phyloP scores from a whole-genome alignment of 2,888 invertebrate species.

The Apamea epomidion region DNA sequence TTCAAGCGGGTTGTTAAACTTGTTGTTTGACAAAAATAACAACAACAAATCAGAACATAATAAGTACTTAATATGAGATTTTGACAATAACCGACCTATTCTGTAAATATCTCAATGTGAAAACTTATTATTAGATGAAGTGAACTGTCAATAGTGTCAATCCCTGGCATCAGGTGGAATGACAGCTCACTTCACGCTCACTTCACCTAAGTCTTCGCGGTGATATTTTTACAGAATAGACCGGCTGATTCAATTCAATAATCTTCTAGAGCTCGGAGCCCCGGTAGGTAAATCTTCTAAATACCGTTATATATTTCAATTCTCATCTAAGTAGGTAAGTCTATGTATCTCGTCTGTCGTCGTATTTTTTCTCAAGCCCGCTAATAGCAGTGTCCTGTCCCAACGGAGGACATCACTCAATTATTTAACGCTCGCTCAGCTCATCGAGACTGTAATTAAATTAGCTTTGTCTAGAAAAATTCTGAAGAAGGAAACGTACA shows the following conservation, averaged over 20 bases:
- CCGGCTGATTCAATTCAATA: constrained; percentile 7
- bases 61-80: neutral
- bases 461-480: constrained; percentile 11
- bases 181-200: neutral
- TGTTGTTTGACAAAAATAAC: neutral
- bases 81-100: neutral
- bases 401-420: constrained; percentile 53
- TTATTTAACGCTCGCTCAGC: constrained; percentile 56
- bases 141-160: neutral
- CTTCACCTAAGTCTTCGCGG: neutral
- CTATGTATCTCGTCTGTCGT: neutral
- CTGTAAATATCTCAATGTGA: neutral
- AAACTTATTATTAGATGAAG: neutral
- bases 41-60: neutral
- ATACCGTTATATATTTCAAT: constrained; percentile 14
- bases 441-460: constrained; percentile 26
- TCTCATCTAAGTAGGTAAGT: neutral
- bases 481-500: neutral
- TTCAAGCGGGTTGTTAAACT: neutral
- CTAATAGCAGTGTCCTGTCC: constrained; percentile 15
- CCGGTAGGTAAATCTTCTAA: neutral
- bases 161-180: neutral
- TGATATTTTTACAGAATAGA: too few relatives aligned
- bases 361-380: constrained; percentile 1
- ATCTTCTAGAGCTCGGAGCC: neutral